Evolutionary conservation across 2,888 invertebrate genomes (phyloP).

Genomic region (Polylopha cassiicola): DNA sequence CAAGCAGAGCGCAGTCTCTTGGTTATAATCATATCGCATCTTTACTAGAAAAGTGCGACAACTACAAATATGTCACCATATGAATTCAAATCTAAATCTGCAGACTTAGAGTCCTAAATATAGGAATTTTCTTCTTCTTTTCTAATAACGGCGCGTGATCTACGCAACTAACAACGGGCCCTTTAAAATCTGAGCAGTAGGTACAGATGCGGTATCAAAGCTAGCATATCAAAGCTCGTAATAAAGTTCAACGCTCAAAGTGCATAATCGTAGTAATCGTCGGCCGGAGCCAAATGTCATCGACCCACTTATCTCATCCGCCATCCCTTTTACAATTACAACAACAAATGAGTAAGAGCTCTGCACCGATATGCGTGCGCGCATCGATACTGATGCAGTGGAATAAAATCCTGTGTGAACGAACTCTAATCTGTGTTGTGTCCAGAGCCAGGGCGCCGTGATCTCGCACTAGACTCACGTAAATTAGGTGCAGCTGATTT

Average conservation of each 20-base stretch:
- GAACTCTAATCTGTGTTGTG: constrained; percentile 76
- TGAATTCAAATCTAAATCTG: too few relatives aligned
- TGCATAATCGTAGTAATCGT: constrained; percentile 75
- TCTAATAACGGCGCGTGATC: too few relatives aligned
- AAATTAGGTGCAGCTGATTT: constrained; percentile 37
- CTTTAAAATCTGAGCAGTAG: too few relatives aligned
- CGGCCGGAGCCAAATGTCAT: constrained; percentile 73
- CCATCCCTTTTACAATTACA: constrained; percentile 77
- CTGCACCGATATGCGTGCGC: constrained; percentile 64
- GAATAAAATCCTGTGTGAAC: constrained; percentile 78
- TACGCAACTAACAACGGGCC: too few relatives aligned
- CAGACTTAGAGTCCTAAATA: too few relatives aligned
- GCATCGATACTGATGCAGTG: constrained; percentile 70
- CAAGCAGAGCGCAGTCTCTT: too few relatives aligned
- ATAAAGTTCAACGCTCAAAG: constrained; percentile 76
- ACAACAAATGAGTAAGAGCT: constrained; percentile 76
- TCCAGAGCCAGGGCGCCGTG: constrained; percentile 41
- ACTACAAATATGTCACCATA: too few relatives aligned
- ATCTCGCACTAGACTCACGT: constrained; percentile 43
- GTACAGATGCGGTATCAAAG: constrained; percentile 44
- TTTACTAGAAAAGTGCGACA: too few relatives aligned
- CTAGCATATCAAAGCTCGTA: constrained; percentile 57
- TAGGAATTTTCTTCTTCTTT: too few relatives aligned
- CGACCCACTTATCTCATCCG: constrained; percentile 77
- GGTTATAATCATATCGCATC: too few relatives aligned